Percentiles rank a stretch among this genome's conserved stretches.
Evolutionary conservation across 2,888 invertebrate species (phyloP).

Genomic region (Hanleya hanleyi): DNA sequence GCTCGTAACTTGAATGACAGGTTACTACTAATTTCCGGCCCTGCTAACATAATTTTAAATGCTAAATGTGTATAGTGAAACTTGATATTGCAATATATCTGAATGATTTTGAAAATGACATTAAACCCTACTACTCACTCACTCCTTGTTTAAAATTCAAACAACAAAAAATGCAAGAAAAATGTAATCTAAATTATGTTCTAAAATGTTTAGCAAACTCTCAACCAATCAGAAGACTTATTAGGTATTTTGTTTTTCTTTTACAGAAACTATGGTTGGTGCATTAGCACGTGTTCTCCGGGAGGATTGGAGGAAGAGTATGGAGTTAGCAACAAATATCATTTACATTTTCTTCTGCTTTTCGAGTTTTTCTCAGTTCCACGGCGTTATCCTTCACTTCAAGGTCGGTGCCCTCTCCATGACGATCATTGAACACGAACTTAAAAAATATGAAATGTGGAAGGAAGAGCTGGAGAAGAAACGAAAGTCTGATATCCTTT

Average conservation of each 20-base stretch:
- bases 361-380: slow-evolving; percentile 96
- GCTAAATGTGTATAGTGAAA: too few species aligned
- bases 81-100: too few species aligned
- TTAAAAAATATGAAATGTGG: slow-evolving; percentile 95
- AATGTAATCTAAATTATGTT: too few species aligned
- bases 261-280: slow-evolving; percentile 87
- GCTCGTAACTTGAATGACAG: too few species aligned
- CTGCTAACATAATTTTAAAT: too few species aligned
- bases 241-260: background rate
- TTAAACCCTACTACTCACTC: too few species aligned
- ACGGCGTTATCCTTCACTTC: slow-evolving; percentile 94
- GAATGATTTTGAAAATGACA: background rate
- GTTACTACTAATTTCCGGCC: too few species aligned
- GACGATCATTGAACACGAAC: slow-evolving; percentile 96
- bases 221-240: too few species aligned
- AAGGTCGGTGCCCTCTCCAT: slow-evolving; percentile 97
- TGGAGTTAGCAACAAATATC: slow-evolving; percentile 96
- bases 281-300: slow-evolving; percentile 95
- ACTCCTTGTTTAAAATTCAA: background rate
- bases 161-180: background rate
- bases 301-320: slow-evolving; percentile 98
- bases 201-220: too few species aligned
- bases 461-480: slow-evolving; percentile 75
- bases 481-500: slow-evolving; percentile 67
- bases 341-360: slow-evolving; percentile 98